Base-by-base conservation (phyloP, 92 coral and sea anemone species). In the Epizoanthus rinbou region DNA sequence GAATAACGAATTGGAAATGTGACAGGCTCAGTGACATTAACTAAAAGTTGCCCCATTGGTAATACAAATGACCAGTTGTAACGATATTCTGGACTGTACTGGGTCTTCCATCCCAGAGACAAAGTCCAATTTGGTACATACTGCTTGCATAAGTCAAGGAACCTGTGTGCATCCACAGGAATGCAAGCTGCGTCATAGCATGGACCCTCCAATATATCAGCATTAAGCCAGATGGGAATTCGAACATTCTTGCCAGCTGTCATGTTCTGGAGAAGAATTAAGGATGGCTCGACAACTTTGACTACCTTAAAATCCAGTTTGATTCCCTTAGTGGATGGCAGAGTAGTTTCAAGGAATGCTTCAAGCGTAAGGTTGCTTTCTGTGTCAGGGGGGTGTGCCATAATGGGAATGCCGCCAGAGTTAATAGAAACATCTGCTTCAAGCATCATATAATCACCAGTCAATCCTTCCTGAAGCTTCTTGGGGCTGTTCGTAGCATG, bases 341-440 rank as follows among this genome's bases (percentile, higher is more conserved):
- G 72, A 43, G 91, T 82, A 65, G 82, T 73, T 14, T 88, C 75
- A 8, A 95, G 73, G 79, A 95, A 95, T 39, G 81, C 75, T 28
- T 73, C 87, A 2, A 95, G 89, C 10, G 94, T 91, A 19, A 95
- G 91, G 65, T 95, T 87, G 72, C 98, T 95, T 80, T 95, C 88
- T 1, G 87, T 85, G 52, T 56, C 84, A 18, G 98, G 98, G 8
- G 98, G 98, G 56, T 95, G 98, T 1, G 98, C 98, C 98, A 95
- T 95, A 5, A 95, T 82, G 4, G 98, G 98, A 21, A 37, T 87
- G 13, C 89, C 87, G 57, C 90, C 94, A n/a, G 74, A 57, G 85
- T 71, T 86, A 79, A 91, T 88, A 11, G 63, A 50, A 3, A 95
- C 96, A 83, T 95, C 98, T 24, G 95, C 98, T 64, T 95, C 98